phyloP scores from a whole-genome alignment of 2,888 invertebrate species.

The Laothoe populi region DNA sequence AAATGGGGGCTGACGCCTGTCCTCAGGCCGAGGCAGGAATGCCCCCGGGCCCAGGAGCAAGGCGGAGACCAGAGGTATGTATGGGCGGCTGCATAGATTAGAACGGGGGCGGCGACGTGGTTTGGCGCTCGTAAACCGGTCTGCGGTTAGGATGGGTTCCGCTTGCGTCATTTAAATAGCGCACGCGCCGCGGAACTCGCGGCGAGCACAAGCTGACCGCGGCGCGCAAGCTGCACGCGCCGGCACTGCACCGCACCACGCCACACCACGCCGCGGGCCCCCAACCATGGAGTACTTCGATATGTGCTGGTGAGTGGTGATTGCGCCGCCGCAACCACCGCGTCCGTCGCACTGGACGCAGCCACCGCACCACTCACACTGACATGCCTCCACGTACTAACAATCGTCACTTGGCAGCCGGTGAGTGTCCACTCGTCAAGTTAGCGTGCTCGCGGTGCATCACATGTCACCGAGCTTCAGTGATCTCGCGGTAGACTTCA shows the following conservation, averaged over 20 bases:
- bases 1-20: conserved; percentile 99
- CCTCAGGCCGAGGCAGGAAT: conserved; percentile 98
- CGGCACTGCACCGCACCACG: conserved; percentile 41
- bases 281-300: conserved; percentile 71
- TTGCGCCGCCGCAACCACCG: conserved; percentile 35
- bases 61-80: conserved; percentile 89
- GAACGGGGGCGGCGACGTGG: conserved; percentile 45
- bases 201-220: conserved; percentile 34
- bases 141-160: conserved; percentile 61
- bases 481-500: conserved; percentile 1
- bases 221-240: conserved; percentile 47
- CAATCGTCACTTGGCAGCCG: conserved; percentile 32
- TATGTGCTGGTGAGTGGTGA: conserved; percentile 79
- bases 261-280: conserved; percentile 34
- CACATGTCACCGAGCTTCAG: conserved; percentile 15
- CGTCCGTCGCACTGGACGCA: conserved; percentile 1
- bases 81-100: conserved; percentile 36
- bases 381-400: conserved; percentile 50
- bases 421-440: conserved; percentile 1
- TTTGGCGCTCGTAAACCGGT: conserved; percentile 52
- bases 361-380: conserved; percentile 36
- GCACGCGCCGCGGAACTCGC: conserved; percentile 39
- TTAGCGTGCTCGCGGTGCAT: conserved; percentile 26
- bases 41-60: conserved; percentile 91
- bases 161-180: conserved; percentile 54